Percentiles rank a stretch among this genome's conserved stretches.
phyloP scores from a whole-genome alignment of 2,888 invertebrate species.

The Entomobrya multifasciata region DNA sequence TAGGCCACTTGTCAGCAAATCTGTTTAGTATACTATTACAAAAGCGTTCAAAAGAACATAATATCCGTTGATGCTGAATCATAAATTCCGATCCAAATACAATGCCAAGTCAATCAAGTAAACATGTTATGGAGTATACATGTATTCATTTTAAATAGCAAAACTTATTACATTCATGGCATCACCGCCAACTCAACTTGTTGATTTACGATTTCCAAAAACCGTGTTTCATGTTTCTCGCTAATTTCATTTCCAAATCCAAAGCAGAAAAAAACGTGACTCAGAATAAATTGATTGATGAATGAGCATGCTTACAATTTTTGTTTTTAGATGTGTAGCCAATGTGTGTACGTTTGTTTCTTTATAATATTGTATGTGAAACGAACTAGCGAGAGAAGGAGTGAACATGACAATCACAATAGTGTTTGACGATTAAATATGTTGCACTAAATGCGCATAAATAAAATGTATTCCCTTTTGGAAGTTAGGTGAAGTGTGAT shows the following conservation, averaged over 20 bases:
- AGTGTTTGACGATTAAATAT: neutral
- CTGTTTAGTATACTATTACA: too few relatives aligned
- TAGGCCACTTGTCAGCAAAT: too few relatives aligned
- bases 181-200: neutral
- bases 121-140: neutral
- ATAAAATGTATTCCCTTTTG: conserved; percentile 20
- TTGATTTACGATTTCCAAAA: conserved; percentile 9
- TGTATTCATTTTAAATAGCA: neutral
- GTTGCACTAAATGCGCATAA: conserved; percentile 3
- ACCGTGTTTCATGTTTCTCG: conserved; percentile 40
- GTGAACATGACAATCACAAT: conserved; percentile 9
- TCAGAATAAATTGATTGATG: conserved; percentile 57
- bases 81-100: neutral
- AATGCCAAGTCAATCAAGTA: neutral
- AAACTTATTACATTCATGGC: conserved; percentile 6
- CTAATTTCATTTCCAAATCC: conserved; percentile 49
- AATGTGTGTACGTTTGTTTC: too few relatives aligned
- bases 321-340: neutral
- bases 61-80: neutral
- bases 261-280: conserved; percentile 58
- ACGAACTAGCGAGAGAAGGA: neutral
- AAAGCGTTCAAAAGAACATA: too few relatives aligned
- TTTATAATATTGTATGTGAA: too few relatives aligned
- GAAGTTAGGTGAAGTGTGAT: conserved; percentile 18
- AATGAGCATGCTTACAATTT: conserved; percentile 38